Evolutionary conservation across 2,113 vertebrate genomes (phyloP).

Genomic region (Budorcas taxicolor): DNA sequence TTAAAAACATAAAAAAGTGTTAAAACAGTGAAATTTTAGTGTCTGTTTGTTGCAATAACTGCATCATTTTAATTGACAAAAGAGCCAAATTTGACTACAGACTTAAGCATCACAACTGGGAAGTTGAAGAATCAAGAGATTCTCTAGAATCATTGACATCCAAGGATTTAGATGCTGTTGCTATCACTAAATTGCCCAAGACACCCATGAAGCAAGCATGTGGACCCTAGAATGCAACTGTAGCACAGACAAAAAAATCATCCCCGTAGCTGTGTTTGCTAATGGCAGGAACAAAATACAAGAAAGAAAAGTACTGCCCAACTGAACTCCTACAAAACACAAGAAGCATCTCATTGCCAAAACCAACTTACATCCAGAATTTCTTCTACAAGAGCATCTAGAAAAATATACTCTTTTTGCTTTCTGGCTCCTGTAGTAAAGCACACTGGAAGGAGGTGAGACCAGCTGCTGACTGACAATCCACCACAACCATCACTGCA

Average conservation of each 20-base stretch:
- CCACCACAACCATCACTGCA: background rate
- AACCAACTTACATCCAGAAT: background rate
- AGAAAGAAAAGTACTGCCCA: background rate
- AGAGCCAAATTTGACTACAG: background rate
- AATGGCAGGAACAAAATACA: background rate
- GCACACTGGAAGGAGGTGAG: background rate
- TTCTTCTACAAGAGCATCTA: background rate
- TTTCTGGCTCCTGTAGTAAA: background rate
- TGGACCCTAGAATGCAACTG: no score
- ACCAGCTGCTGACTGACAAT: background rate
- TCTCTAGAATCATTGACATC: background rate
- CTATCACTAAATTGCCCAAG: background rate
- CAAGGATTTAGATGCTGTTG: background rate
- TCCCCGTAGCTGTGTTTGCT: accelerated
- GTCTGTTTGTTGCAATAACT: background rate
- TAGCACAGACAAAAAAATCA: background rate
- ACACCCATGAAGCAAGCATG: background rate
- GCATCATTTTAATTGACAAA: background rate
- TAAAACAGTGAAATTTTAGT: background rate
- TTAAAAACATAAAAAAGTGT: background rate
- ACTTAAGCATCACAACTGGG: background rate
- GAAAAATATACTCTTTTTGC: background rate
- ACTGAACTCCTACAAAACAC: background rate
- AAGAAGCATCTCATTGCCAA: background rate
- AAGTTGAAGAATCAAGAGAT: background rate